These are phyloP conservation scores for Epizoanthus scotinus DNA, from an alignment of 92 coral and sea anemone species.

Conservation along the genomic window DNA sequence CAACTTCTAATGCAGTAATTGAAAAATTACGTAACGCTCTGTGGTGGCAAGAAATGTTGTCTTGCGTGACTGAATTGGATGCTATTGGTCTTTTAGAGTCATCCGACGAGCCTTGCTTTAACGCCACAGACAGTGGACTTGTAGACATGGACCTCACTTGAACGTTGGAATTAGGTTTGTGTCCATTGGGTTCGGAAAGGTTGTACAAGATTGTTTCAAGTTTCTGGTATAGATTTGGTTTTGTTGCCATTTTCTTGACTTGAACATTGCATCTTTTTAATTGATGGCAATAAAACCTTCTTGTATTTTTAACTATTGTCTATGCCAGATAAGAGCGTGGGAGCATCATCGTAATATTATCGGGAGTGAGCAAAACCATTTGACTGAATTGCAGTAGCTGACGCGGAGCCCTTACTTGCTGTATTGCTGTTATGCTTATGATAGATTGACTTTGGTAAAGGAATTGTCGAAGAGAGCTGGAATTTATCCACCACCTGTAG, in stretches of 20 bases:
- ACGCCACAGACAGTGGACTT: background rate
- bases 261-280: background rate
- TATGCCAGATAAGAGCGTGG: too few species aligned
- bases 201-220: background rate
- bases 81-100: background rate
- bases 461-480: too few species aligned
- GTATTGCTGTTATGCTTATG: too few species aligned
- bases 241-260: background rate
- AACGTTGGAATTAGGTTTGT: background rate
- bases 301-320: too few species aligned
- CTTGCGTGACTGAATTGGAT: background rate
- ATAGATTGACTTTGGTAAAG: too few species aligned
- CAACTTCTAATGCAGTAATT: background rate
- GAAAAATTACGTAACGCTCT: background rate
- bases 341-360: too few species aligned
- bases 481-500: too few species aligned
- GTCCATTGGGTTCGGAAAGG: background rate
- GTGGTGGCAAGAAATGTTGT: background rate
- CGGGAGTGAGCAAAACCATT: too few species aligned
- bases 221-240: background rate
- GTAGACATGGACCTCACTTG: background rate
- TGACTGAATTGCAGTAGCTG: too few species aligned
- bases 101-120: background rate
- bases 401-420: too few species aligned
- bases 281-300: too few species aligned